These are phyloP conservation scores for Mus caroli DNA, from an alignment of 2,797 vertebrate genomes.

Conservation along the genomic window DNA sequence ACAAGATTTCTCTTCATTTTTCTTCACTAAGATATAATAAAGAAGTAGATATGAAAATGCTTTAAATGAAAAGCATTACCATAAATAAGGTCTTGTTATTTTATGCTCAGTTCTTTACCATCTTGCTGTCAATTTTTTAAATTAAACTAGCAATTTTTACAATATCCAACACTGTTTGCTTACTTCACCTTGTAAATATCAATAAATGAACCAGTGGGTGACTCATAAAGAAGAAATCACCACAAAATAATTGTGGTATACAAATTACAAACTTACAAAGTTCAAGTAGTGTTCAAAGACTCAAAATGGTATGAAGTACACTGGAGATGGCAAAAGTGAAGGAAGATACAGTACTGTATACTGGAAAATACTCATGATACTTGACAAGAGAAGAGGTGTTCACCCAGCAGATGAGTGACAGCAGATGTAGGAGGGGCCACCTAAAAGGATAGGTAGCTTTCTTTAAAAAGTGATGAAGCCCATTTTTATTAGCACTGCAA, in stretches of 20 bases:
- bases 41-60: not conserved
- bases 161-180: not conserved
- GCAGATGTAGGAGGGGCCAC: not conserved
- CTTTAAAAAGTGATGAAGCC: not conserved
- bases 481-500: not conserved
- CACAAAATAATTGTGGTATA: not conserved
- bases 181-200: slow-evolving; percentile 44
- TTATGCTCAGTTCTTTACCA: not conserved
- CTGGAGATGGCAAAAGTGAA: not conserved
- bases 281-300: not conserved
- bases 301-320: not conserved
- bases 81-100: not conserved
- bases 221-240: not conserved
- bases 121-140: slow-evolving; percentile 37
- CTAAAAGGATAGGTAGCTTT: not conserved
- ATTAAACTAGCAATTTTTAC: slow-evolving; percentile 31
- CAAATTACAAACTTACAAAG: slow-evolving; percentile 17
- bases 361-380: not conserved
- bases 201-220: not conserved
- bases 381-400: not conserved
- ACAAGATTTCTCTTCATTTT: not conserved
- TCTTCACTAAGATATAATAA: not conserved
- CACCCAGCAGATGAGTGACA: not conserved
- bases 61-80: not conserved
- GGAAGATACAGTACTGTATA: not conserved